These are phyloP conservation scores for Atta colombica DNA, from an alignment of 1,140 invertebrate species.

Conservation along the genomic window DNA sequence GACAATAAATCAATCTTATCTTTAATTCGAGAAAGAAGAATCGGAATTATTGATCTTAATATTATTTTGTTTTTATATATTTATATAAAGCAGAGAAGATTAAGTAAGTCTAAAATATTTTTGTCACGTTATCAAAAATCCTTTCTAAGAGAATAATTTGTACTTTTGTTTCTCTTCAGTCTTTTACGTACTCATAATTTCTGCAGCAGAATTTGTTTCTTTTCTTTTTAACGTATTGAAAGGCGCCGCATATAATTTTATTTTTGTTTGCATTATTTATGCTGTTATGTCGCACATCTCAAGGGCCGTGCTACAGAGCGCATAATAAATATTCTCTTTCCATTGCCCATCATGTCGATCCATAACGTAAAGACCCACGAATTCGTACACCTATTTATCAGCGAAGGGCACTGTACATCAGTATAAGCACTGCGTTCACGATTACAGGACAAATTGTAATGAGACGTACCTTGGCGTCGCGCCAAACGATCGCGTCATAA, in stretches of 20 bases:
- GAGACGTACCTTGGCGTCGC: constrained; percentile 72
- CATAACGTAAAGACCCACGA: constrained; percentile 11
- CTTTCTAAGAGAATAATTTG: no score
- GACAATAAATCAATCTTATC: no score
- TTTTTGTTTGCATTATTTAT: constrained; percentile 26
- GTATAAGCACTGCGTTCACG: constrained; percentile 66
- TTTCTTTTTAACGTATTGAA: not conserved
- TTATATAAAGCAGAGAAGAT: no score
- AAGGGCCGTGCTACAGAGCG: not conserved
- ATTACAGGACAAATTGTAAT: constrained; percentile 75
- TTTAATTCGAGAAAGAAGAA: no score
- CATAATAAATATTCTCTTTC: constrained; percentile 21
- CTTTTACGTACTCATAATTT: not conserved
- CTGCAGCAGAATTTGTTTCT: not conserved
- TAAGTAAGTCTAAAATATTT: no score
- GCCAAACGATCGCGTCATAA: constrained; percentile 78
- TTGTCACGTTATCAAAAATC: no score
- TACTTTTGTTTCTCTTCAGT: no score
- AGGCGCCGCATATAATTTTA: not conserved
- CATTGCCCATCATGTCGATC: constrained; percentile 12
- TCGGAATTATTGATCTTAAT: no score
- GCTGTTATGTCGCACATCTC: not conserved
- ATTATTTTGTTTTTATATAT: no score
- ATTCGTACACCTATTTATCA: not conserved
- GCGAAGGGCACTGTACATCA: constrained; percentile 52